Percentiles rank a stretch among this genome's conserved stretches.
Conservation (phyloP, 53 echinoderm and acorn worm species). For the Apostichopus leukothele region DNA sequence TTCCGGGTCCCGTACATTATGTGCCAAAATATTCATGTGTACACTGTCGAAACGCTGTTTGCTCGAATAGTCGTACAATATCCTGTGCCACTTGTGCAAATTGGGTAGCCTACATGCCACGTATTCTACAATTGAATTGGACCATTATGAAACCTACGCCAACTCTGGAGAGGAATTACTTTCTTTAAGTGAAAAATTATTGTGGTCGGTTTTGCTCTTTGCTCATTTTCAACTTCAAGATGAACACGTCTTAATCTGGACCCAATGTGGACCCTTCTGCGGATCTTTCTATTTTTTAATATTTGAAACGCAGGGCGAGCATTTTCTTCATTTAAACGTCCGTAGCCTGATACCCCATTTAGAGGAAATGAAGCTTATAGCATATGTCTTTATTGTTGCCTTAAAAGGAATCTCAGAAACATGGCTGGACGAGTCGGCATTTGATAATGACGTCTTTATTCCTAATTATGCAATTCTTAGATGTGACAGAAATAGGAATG, state of each 20-base stretch:
- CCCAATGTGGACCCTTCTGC: not conserved
- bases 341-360: conserved; percentile 12
- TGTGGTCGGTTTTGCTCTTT: too few relatives aligned
- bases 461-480: conserved; percentile 17
- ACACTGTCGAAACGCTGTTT: conserved; percentile 10
- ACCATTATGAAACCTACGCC: not conserved
- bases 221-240: not conserved
- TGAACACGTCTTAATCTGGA: too few relatives aligned
- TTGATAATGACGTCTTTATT: conserved; percentile 3
- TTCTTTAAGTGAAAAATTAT: too few relatives aligned
- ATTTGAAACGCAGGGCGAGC: not conserved
- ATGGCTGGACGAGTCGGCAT: not conserved
- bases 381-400: conserved; percentile 2
- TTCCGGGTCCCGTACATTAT: too few relatives aligned
- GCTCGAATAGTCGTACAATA: conserved; percentile 3
- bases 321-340: conserved; percentile 2
- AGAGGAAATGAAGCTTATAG: conserved; percentile 3
- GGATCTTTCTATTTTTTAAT: not conserved
- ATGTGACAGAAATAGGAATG: conserved; percentile 26
- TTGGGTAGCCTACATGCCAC: not conserved
- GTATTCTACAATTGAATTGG: not conserved
- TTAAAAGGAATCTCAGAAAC: conserved; percentile 26
- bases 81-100: not conserved
- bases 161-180: too few relatives aligned
- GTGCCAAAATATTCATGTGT: conserved; percentile 9